Evolutionary conservation across 2,797 vertebrate genomes (phyloP).

Genomic region (Cuniculus paca): DNA sequence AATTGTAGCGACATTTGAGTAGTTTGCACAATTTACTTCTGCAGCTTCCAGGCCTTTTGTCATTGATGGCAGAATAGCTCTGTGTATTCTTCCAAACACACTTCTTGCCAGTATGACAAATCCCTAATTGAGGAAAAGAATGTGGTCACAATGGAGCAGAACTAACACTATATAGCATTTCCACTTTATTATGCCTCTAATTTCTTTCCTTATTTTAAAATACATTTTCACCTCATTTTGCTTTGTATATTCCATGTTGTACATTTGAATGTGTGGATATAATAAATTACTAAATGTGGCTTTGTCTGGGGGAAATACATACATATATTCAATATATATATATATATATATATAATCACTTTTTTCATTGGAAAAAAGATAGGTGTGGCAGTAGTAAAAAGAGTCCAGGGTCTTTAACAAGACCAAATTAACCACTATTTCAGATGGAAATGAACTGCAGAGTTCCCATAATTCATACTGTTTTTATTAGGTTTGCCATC

Average conservation of each 20-base stretch:
- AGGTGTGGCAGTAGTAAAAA: not conserved
- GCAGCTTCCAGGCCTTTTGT: not conserved
- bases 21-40: not conserved
- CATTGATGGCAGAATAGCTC: not conserved
- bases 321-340: no score
- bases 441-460: not conserved
- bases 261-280: not conserved
- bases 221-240: not conserved
- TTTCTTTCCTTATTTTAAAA: not conserved
- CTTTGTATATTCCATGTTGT: not conserved
- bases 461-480: not conserved
- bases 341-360: not conserved
- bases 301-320: not conserved
- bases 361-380: slow-evolving; percentile 4
- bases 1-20: not conserved
- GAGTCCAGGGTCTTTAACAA: not conserved
- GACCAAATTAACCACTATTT: not conserved
- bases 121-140: not conserved
- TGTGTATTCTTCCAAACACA: not conserved
- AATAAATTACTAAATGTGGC: not conserved
- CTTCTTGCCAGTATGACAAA: not conserved
- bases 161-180: not conserved
- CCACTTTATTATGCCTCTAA: not conserved
- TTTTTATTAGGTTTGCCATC: not conserved
- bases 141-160: not conserved